Evolutionary conservation across 2,113 vertebrate species (phyloP).

Genomic region (Scomber japonicus): DNA sequence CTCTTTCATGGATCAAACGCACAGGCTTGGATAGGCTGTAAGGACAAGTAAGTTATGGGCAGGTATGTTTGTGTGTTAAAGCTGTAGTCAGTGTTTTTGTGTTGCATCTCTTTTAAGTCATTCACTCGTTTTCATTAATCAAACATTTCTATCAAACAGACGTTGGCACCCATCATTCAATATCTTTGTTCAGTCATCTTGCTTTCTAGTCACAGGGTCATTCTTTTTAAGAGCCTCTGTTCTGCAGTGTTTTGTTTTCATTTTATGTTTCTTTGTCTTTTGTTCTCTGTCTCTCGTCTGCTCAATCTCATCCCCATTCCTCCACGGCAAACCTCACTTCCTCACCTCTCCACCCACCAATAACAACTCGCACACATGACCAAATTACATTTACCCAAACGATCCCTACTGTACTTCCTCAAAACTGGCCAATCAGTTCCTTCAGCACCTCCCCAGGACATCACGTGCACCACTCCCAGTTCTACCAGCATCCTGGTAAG

Average conservation of each 20-base stretch:
- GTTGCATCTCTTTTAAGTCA: conserved; percentile 67
- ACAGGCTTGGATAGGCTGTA: conserved; percentile 68
- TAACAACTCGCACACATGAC: conserved; percentile 67
- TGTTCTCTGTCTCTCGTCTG: conserved; percentile 89
- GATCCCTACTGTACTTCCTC: conserved; percentile 56
- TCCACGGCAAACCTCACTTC: conserved; percentile 71
- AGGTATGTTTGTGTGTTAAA: conserved; percentile 74
- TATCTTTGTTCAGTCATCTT: conserved; percentile 70
- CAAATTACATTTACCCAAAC: conserved; percentile 71
- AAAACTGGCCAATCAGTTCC: conserved; percentile 92
- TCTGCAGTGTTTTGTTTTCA: conserved; percentile 81
- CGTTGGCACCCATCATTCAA: conserved; percentile 89
- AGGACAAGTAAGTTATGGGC: conserved; percentile 75
- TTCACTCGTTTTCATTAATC: conserved; percentile 86
- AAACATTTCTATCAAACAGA: conserved; percentile 81
- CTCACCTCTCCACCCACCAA: conserved; percentile 71
- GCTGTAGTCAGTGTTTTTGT: conserved; percentile 72
- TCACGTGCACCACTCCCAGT: conserved; percentile 95
- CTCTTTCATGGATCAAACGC: conserved; percentile 53
- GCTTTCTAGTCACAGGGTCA: conserved; percentile 58
- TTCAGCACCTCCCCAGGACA: conserved; percentile 96
- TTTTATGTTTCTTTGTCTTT: conserved; percentile 86
- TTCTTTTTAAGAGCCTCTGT: conserved; percentile 67
- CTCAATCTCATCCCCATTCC: conserved; percentile 84
- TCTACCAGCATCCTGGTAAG: conserved; percentile 99